Evolutionary conservation across 2,888 invertebrate species (phyloP), one percentile per base, ranked within the genome.

Genomic region (Tachina grossa): DNA sequence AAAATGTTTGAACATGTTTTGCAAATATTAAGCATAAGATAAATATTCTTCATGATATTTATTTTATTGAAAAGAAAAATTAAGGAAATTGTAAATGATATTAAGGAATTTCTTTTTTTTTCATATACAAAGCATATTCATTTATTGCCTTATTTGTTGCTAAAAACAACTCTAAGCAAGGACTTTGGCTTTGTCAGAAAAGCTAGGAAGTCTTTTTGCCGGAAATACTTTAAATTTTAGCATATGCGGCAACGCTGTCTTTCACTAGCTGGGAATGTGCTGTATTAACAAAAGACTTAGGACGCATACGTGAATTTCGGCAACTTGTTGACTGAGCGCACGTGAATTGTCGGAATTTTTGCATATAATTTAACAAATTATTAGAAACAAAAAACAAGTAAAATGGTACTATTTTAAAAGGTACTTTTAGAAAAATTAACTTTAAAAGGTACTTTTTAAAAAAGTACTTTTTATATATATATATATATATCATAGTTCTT

Each of bases 1-100:
- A 81, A 81, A 81, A 81, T 81, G 11, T 53, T 43, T 53, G 9
- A 61, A 75, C 68, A 81, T 81, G 75, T 68, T 75, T 68, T 55
- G 45, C 45, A 19, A 61, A 68, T 81, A 75, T 68, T 75, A 49
- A 53, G 61, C 51, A 81, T 61, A 31, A 75, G 51, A 75, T 81
- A 75, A 81, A 53, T 75, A 75, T 61, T 75, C 10, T 9, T 69
- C 59, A 59, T 68, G 45, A 19, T 81, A 80, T 51, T 68, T 43
- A 49, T 68, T 68, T 13, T 43, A n/a, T 61, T 49, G 31, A 47
- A 6, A 47, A 53, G 43, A 14, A 49, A 22, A 49, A 55, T 49
- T 16, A 41, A 63, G n/a, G 43, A 19, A 43, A 53, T 8, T 55
- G 63, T 31, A 63, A 63, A 65, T 49, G 16, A 72, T 63, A 16